Percentiles rank a stretch among this genome's conserved stretches.
These are phyloP conservation scores for Otis tarda DNA, from an alignment of 2,113 vertebrate genomes.

Conservation along the genomic window DNA sequence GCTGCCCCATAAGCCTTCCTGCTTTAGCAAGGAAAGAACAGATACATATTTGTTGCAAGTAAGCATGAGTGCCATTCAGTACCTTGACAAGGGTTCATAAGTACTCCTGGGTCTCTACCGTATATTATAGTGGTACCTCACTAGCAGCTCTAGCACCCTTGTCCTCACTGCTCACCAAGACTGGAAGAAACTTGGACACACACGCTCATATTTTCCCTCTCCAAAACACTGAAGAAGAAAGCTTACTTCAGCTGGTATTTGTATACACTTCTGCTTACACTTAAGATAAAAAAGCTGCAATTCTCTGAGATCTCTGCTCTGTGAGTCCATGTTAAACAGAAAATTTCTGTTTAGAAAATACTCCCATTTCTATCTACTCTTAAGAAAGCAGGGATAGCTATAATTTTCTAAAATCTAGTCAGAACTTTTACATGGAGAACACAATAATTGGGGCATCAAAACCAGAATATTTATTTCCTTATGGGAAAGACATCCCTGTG, in stretches of 20 bases:
- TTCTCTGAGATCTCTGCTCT: background rate
- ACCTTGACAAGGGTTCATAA: background rate
- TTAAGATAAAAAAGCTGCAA: background rate
- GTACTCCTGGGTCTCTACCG: background rate
- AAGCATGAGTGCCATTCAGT: background rate
- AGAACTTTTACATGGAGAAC: background rate
- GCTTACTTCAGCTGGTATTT: background rate
- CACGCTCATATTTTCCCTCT: rapidly evolving
- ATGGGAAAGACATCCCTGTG: background rate
- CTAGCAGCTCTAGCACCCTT: background rate
- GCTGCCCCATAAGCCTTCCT: background rate
- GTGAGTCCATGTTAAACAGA: background rate
- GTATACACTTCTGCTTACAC: background rate
- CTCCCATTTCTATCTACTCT: background rate
- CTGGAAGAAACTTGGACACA: background rate
- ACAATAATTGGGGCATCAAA: background rate
- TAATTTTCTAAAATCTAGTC: background rate
- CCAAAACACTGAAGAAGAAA: background rate
- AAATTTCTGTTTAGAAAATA: background rate
- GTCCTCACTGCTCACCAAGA: background rate
- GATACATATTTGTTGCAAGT: background rate
- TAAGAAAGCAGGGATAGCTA: background rate
- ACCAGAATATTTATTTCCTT: background rate
- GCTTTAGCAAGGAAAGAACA: background rate
- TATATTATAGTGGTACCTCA: rapidly evolving